Percentiles rank a stretch among this genome's conserved stretches.
phyloP scores from a whole-genome alignment of 2,113 vertebrate genomes.

The Forbesichthys papilliferus region DNA sequence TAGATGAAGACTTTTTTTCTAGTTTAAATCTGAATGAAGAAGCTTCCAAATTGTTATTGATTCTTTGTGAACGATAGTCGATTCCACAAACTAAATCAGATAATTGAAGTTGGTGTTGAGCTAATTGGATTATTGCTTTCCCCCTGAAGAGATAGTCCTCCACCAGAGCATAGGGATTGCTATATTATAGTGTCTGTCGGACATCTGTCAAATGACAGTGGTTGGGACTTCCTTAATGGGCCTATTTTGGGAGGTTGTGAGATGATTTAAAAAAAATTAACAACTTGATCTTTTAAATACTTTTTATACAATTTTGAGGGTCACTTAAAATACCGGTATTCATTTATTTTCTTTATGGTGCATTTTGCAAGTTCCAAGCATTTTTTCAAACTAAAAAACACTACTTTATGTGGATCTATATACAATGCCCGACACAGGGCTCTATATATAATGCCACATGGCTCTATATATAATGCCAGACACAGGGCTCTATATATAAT shows the following conservation, averaged over 20 bases:
- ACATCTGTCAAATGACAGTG: constrained; percentile 60
- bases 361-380: too few species aligned
- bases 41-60: constrained; percentile 69
- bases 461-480: too few species aligned
- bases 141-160: constrained; percentile 65
- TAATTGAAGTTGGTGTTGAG: constrained; percentile 80
- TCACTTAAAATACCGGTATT: too few species aligned
- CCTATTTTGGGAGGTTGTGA: neutral
- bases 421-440: too few species aligned
- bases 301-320: too few species aligned
- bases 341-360: too few species aligned
- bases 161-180: constrained; percentile 47
- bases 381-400: too few species aligned
- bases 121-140: constrained; percentile 84
- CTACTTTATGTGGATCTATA: too few species aligned
- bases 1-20: constrained; percentile 23
- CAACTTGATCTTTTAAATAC: too few species aligned
- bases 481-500: too few species aligned
- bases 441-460: too few species aligned
- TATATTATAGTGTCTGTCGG: constrained; percentile 61
- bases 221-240: neutral
- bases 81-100: constrained; percentile 80
- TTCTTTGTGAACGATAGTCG: constrained; percentile 71
- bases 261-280: neutral
- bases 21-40: constrained; percentile 67